Base-by-base conservation (phyloP, 2,797 vertebrate species). In the Halcyon smyrnensis region DNA sequence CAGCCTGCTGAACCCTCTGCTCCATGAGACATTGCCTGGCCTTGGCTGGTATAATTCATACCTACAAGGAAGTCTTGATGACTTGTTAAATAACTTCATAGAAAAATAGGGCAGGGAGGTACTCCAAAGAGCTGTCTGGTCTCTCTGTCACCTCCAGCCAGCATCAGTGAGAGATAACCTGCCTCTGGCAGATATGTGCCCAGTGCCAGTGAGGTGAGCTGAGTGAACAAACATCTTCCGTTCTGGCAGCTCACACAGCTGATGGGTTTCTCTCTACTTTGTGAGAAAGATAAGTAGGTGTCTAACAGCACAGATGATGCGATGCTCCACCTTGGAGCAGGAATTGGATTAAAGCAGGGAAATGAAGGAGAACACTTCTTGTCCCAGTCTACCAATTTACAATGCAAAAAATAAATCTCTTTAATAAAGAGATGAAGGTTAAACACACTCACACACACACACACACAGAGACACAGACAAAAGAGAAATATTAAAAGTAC, bases 401-500 rank as follows among this genome's bases (percentile, higher is more conserved):
- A 90, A 28, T 43, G 19, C 17, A 65, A 95, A 84, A 90, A 92
- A 87, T 23, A 87, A 70, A 39, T 12, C 45, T 75, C 17, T 23
- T 63, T 83, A 46, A 77, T 87, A 70, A 78, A 92, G 24, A 83
- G 48, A 46, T 0, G 0, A 71, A 95, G 64, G 54, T 85, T 90
- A 74, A 94, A 71, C 28, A 85, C 27, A 45, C 57, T 43, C 37
- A 43, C 43, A 43, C 43, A 43, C 41, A 43, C 43, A 43, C 41
- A 17, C 48, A 13, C 27, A 75, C 19, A 45, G 11, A 83, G 15
- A 77, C 11, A 65, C 34, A 37, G 20, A 90, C 37, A 70, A 75
- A 83, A 83, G n/a, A 92, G 75, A 95, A 92, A 90, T 91, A 82
- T 54, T 78, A 63, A 83, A 84, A 80, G n/a, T 71, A 89, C 68